Evolutionary conservation across 2,797 vertebrate genomes (phyloP), one percentile per base, ranked within the genome.

Genomic region (Rhabdomys pumilio): DNA sequence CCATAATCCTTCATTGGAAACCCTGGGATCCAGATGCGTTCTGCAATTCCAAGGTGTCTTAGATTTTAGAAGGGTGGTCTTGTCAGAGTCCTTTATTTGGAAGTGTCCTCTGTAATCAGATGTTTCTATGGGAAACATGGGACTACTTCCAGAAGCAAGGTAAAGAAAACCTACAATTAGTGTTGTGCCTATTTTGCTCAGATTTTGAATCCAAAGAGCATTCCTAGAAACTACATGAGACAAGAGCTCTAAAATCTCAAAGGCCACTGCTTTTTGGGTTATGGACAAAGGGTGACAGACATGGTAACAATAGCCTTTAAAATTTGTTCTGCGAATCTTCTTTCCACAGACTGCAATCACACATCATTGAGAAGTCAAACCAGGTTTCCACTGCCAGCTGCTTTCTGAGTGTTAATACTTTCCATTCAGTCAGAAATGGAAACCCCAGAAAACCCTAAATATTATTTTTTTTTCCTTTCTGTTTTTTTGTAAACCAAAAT

Each of bases 371-470:
- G 75, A 85, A 89, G 61, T 79, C 91, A 87, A 93, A 50, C 1
- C 2, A 10, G 63, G 79, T 94, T 96, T 96, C 80, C 59, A 85
- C 10, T 20, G 3, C 73, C 90, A 77, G 55, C 76, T 96, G 69
- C 83, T 90, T 96, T 96, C 73, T 94, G 82, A 95, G 9, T 95
- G 50, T 94, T 76, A 89, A 95, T 93, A 90, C 22, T 96, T 97
- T 97, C 84, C 93, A 24, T 80, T 95, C 47, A 57, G 91, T 97
- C 72, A 96, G 63, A 95, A 95, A 86, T 94, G 97, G 91, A 95
- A 96, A 93, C 61, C 84, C 81, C 86, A 96, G 81, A 94, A 90
- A 97, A 82, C 65, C 85, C n/a, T 85, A 87, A 26, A 55, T 65
- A 17, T 59, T 20, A 53, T 57, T 83, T 34, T 72, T 17, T 59